A percentile compares a stretch with the other conserved stretches of the same genome.
Evolutionary conservation across 2,888 invertebrate genomes (phyloP).

Genomic region (Pantelozetes paolii): DNA sequence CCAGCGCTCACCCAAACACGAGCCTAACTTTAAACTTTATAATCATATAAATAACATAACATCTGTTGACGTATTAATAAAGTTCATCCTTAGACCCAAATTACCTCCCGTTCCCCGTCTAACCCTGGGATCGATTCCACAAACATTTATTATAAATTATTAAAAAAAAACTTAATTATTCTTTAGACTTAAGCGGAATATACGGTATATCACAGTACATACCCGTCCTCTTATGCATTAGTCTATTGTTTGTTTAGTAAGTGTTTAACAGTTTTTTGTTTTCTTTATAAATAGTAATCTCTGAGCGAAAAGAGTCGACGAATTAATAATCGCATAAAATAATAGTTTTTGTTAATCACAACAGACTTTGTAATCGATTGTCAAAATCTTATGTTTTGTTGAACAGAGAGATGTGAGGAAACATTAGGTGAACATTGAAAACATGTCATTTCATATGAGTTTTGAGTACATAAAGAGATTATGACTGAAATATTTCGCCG

Average conservation of each 20-base stretch:
- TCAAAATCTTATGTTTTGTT: not conserved
- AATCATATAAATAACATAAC: slow-evolving; percentile 19
- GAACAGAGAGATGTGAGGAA: not conserved
- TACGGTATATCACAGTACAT: too few relatives aligned
- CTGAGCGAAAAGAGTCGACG: not conserved
- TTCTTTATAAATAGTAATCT: not conserved
- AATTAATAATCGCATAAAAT: not conserved
- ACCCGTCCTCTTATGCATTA: too few relatives aligned
- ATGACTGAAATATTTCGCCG: not conserved
- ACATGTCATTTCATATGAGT: not conserved
- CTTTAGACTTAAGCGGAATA: too few relatives aligned
- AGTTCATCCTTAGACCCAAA: slow-evolving; percentile 3
- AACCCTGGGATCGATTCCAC: too few relatives aligned
- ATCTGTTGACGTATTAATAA: slow-evolving; percentile 14
- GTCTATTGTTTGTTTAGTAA: too few relatives aligned
- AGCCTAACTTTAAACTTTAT: slow-evolving; percentile 4
- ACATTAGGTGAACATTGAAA: too few relatives aligned
- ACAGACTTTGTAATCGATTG: not conserved
- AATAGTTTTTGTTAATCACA: slow-evolving; percentile 19
- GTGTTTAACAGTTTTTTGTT: slow-evolving; percentile 1
- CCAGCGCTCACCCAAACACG: not conserved
- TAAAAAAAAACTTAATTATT: too few relatives aligned
- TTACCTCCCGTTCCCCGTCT: not conserved
- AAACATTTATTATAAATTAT: slow-evolving; percentile 7
- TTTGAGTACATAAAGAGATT: not conserved